These are phyloP conservation scores for Probosciger aterrimus DNA, from an alignment of 2,113 vertebrate genomes.

Conservation along the genomic window DNA sequence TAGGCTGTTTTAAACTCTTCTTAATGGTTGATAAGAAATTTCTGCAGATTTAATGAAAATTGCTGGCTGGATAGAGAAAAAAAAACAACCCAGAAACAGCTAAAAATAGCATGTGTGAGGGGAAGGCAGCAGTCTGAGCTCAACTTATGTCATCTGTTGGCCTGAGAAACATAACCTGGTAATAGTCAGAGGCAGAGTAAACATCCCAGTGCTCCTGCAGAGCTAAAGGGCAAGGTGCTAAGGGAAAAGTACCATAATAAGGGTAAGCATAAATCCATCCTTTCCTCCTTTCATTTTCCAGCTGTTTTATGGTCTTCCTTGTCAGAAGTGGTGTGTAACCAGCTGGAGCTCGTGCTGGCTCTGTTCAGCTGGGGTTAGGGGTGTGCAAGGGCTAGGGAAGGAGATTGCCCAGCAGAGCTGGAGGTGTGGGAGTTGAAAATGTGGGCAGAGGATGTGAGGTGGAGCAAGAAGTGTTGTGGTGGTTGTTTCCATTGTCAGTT, in stretches of 20 bases:
- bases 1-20: background rate
- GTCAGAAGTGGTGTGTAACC: background rate
- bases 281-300: background rate
- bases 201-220: fast-evolving
- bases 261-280: background rate
- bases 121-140: background rate
- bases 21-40: background rate
- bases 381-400: background rate
- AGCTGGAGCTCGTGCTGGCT: background rate
- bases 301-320: background rate
- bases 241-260: background rate
- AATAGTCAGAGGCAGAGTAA: background rate
- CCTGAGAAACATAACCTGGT: background rate
- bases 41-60: background rate
- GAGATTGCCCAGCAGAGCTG: background rate
- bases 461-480: background rate
- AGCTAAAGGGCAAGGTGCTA: background rate
- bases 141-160: background rate
- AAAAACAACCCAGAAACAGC: background rate
- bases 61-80: background rate
- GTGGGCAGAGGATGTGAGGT: fast-evolving
- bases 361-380: background rate
- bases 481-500: background rate
- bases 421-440: fast-evolving
- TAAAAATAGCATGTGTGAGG: background rate